phyloP scores from a whole-genome alignment of 2,888 invertebrate species.

The Elysia crispata region DNA sequence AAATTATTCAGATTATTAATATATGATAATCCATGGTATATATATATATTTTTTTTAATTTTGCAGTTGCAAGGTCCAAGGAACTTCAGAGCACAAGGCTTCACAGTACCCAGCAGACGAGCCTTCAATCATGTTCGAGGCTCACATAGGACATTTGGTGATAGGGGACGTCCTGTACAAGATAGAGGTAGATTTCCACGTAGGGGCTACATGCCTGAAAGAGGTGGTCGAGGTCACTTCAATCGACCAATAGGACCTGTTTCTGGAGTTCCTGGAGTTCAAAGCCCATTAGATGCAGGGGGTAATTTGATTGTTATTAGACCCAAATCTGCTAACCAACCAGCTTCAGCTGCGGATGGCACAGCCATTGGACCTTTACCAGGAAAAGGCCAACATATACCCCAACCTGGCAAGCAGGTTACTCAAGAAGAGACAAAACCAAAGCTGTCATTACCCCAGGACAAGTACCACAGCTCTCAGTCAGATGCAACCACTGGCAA shows the following conservation, averaged over 20 bases:
- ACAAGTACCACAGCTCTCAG: slow-evolving; percentile 66
- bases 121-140: slow-evolving; percentile 26
- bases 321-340: slow-evolving; percentile 53
- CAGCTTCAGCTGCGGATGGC: background rate
- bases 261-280: slow-evolving; percentile 16
- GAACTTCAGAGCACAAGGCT: slow-evolving; percentile 22
- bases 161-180: slow-evolving; percentile 40
- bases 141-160: slow-evolving; percentile 45
- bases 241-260: background rate
- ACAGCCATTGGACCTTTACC: background rate
- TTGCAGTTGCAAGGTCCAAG: slow-evolving; percentile 23
- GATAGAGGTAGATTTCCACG: slow-evolving; percentile 41
- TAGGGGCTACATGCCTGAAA: slow-evolving; percentile 30
- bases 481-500: slow-evolving; percentile 51
- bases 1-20: no score
- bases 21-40: no score
- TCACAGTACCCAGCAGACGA: slow-evolving; percentile 16
- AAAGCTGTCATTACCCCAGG: slow-evolving; percentile 64
- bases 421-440: slow-evolving; percentile 42
- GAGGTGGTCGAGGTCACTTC: slow-evolving; percentile 33
- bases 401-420: background rate
- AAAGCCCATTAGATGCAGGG: slow-evolving; percentile 33
- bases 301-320: slow-evolving; percentile 61
- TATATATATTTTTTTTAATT: no score
- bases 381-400: background rate